Evolutionary conservation across 2,113 vertebrate species (phyloP), one percentile per base, ranked within the genome.

Genomic region (Glaucidium brasilianum): DNA sequence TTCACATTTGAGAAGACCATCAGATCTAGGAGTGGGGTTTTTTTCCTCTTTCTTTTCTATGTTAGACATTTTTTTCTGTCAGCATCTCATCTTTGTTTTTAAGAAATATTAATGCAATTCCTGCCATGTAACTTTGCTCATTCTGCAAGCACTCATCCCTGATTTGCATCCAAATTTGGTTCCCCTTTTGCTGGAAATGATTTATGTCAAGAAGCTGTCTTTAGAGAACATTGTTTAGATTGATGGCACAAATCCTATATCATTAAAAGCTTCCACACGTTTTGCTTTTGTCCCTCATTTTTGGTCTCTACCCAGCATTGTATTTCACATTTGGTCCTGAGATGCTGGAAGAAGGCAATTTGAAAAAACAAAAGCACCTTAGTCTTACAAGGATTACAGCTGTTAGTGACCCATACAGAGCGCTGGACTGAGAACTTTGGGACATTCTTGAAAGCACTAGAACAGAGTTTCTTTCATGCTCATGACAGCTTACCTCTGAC

Each of bases 101-200:
- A 3, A 81, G 55, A 92, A 93, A 76, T 32, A 64, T 53, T 67
- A 89, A 88, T 66, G 21, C 8, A 90, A 90, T 83, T 90, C 77
- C 45, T 85, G 74, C 26, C 49, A 76, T 94, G 88, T 68, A 85
- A 75, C 32, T 86, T 37, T 89, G 35, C 47, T 90, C 59, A 52
- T 75, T 91, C 53, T 91, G 56, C 50, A 95, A 78, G n/a, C 25
- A 79, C 8, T 87, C 52, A 73, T 79, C n/a, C 55, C 22, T 79
- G 32, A 85, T 90, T 85, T 95, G 59, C 50, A 92, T 59, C 58
- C 58, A 92, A 91, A 95, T 91, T 73, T 96, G 41, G 74, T 83
- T 92, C 18, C 39, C 5, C 6, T 85, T 78, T 82, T 62, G 41
- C 34, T 89, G 45, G 39, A 87, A 95, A 77, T 17, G 0, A 45